Conservation (phyloP, 2,888 invertebrate genomes). For the Agrotis clavis region DNA sequence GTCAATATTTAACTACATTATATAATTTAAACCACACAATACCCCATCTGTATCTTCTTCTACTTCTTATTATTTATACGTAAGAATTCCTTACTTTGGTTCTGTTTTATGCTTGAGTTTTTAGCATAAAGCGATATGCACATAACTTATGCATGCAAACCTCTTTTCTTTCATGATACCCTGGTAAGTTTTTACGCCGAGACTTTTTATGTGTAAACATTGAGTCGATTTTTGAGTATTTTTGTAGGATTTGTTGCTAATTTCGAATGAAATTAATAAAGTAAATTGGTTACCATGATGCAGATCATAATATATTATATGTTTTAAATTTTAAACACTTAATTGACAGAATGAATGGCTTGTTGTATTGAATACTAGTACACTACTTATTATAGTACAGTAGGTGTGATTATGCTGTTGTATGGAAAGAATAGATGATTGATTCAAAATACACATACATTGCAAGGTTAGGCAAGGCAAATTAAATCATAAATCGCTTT, state of each 20-base stretch:
- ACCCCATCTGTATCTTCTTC: background rate
- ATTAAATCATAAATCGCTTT: background rate
- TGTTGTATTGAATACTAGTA: background rate
- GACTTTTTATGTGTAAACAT: background rate
- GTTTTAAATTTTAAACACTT: background rate
- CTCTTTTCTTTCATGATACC: conserved; percentile 17
- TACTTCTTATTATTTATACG: conserved; percentile 6
- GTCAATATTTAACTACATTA: conserved; percentile 35
- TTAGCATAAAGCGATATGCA: conserved; percentile 15
- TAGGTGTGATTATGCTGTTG: too few species aligned
- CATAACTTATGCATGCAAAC: conserved; percentile 44
- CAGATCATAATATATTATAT: background rate
- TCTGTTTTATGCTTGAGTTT: conserved; percentile 23
- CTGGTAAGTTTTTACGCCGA: conserved; percentile 7
- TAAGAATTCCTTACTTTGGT: background rate
- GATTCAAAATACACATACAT: too few species aligned
- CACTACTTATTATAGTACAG: too few species aligned
- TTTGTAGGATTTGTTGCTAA: background rate
- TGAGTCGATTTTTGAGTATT: background rate
- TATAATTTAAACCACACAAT: conserved; percentile 36
- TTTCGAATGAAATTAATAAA: too few species aligned
- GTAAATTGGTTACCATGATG: background rate
- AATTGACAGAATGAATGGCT: background rate
- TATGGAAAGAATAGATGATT: too few species aligned
- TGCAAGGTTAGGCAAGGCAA: too few species aligned